Base-by-base conservation (phyloP, 1,140 invertebrate genomes). In the Lepidurus couesii region DNA sequence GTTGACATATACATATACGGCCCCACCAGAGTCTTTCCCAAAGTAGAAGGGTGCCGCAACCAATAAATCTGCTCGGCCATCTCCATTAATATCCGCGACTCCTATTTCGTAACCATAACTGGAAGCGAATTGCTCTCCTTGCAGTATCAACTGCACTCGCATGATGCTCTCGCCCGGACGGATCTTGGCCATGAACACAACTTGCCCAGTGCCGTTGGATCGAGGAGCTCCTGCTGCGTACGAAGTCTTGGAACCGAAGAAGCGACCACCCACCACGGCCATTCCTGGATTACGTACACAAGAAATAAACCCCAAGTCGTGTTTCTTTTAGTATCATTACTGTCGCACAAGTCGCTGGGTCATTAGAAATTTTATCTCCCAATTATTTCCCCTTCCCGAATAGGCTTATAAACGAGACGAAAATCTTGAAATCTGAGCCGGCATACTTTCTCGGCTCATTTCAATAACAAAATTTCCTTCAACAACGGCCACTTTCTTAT, bases 11-110 rank as follows among this genome's bases (percentile, higher is more conserved):
- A 98, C 85, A 82, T 97, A 98, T 24, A 97, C 93, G 5, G 95
- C 94, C 43, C 96, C 96, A 47, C 95, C 96, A 73, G 89, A 86
- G 42, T 89, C 89, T 80, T 90, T 90, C 9, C 88, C 88, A 83
- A 95, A 97, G 83, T 95, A 97, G 85, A 97, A 95, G 16, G 96
- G 96, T 11, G 96, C 95, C 26, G 93, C 93, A 1, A 97, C 93
- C 74, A 97, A 87, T 9, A 98, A 86, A 87, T 98, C 96, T 26
- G 92, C 89, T 80, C 90, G 86, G 45, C 90, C 90, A 85, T 97
- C 95, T 11, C 92, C 92, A 83, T 97, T 95, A 5, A 96, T 86
- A 86, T 97, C 95, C 21, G 92, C 90, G 5, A 91, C 89, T 7
- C 92, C 86, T 6, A 97, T 85, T 86, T 95, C 92, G 83, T 96